Evolutionary conservation across 2,888 invertebrate genomes (phyloP).

Genomic region (Girardia tigrina): DNA sequence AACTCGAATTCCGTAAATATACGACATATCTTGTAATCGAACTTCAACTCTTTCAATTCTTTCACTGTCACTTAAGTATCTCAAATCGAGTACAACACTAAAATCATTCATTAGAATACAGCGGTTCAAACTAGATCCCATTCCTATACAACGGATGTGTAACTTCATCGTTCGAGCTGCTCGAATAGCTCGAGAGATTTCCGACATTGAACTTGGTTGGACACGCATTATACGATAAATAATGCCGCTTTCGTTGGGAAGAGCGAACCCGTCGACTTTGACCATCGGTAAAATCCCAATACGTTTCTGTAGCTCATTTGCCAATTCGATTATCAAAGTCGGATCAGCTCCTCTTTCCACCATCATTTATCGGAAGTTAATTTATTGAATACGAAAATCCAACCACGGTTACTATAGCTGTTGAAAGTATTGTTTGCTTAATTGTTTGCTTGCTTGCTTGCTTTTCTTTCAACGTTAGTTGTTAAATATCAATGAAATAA

Average conservation of each 20-base stretch:
- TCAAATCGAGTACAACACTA: conserved; percentile 24
- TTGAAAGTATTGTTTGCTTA: too few relatives aligned
- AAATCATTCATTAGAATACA: not conserved
- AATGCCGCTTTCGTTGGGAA: not conserved
- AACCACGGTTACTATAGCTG: too few relatives aligned
- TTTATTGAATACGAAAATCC: too few relatives aligned
- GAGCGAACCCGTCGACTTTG: not conserved
- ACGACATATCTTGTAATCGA: not conserved
- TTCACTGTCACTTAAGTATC: conserved; percentile 6
- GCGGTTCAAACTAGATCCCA: not conserved
- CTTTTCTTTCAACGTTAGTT: too few relatives aligned
- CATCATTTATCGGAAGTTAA: too few relatives aligned
- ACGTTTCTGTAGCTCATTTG: conserved; percentile 32
- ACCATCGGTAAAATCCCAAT: conserved; percentile 35
- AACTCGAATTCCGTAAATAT: conserved; percentile 13
- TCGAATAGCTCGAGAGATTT: conserved; percentile 30
- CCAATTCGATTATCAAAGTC: conserved; percentile 23
- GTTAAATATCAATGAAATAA: too few relatives aligned
- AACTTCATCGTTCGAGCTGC: conserved; percentile 34
- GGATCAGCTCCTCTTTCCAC: conserved; percentile 2
- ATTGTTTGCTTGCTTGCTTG: too few relatives aligned
- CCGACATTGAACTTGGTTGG: conserved; percentile 34
- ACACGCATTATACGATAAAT: conserved; percentile 2
- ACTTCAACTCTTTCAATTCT: conserved; percentile 24
- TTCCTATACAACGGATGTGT: conserved; percentile 31